These are phyloP conservation scores for Clarias pachynema DNA, from an alignment of 2,797 vertebrate species.

Conservation along the genomic window DNA sequence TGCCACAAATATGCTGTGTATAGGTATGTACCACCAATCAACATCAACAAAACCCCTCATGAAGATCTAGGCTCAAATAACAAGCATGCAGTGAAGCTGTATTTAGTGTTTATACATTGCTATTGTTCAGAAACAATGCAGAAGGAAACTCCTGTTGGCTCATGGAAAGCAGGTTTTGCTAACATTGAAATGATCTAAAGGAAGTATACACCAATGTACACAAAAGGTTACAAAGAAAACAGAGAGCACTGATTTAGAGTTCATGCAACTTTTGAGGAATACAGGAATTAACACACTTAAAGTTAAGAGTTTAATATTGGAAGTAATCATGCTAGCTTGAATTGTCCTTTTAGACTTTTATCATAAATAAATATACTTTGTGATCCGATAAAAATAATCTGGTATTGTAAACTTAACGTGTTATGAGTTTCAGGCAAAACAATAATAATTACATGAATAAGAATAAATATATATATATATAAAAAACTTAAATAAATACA, in stretches of 20 bases:
- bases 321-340: too few relatives aligned
- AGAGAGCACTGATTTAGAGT: background rate
- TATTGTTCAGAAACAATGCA: constrained; percentile 34
- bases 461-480: background rate
- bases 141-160: constrained; percentile 17
- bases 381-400: background rate
- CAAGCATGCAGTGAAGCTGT: background rate
- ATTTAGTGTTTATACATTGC: constrained; percentile 22
- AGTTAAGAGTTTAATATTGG: background rate
- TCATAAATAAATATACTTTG: background rate
- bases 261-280: background rate
- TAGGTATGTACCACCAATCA: background rate
- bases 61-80: background rate
- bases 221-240: background rate
- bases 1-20: background rate
- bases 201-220: constrained; percentile 7
- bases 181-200: background rate
- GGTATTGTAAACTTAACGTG: background rate
- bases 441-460: background rate
- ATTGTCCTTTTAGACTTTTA: too few relatives aligned
- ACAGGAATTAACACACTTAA: background rate
- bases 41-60: background rate
- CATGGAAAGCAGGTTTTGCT: background rate
- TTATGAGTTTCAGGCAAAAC: background rate
- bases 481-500: background rate